Evolutionary conservation across 2,888 invertebrate species (phyloP).

Genomic region (Eulithis testata): DNA sequence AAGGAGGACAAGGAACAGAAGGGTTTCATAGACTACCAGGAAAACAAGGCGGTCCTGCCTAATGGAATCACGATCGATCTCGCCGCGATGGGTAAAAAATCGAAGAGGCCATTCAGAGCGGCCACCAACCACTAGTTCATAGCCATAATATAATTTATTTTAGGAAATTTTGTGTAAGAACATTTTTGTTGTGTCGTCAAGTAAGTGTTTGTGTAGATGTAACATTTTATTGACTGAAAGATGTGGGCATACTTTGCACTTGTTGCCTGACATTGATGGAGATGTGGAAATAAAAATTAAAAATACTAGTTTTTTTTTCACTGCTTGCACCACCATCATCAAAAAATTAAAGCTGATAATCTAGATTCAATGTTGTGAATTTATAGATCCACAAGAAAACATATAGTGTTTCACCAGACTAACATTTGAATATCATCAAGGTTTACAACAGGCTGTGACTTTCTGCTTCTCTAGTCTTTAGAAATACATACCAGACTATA

Average conservation of each 20-base stretch:
- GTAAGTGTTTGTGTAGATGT: slow-evolving; percentile 55
- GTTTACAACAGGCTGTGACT: no score
- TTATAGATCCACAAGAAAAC: no score
- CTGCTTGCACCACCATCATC: neutral
- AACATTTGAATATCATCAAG: no score
- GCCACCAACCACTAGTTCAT: slow-evolving; percentile 76
- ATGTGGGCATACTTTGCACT: slow-evolving; percentile 46
- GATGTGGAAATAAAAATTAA: slow-evolving; percentile 56
- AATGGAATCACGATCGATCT: slow-evolving; percentile 90
- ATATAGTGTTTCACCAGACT: no score
- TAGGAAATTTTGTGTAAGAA: slow-evolving; percentile 71
- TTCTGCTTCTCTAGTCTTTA: no score
- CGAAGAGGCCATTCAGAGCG: slow-evolving; percentile 86
- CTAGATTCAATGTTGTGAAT: no score
- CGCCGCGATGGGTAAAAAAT: slow-evolving; percentile 88
- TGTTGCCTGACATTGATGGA: slow-evolving; percentile 51
- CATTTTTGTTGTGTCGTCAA: slow-evolving; percentile 67
- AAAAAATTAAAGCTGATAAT: no score
- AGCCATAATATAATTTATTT: slow-evolving; percentile 73
- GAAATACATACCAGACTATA: no score
- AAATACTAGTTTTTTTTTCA: slow-evolving; percentile 19
- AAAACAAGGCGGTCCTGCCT: slow-evolving; percentile 89
- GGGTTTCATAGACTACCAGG: slow-evolving; percentile 90
- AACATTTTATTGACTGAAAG: slow-evolving; percentile 50
- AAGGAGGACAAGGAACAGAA: slow-evolving; percentile 83